Evolutionary conservation across 1,140 invertebrate genomes (phyloP).

Genomic region (Drosophila subpulchrella): DNA sequence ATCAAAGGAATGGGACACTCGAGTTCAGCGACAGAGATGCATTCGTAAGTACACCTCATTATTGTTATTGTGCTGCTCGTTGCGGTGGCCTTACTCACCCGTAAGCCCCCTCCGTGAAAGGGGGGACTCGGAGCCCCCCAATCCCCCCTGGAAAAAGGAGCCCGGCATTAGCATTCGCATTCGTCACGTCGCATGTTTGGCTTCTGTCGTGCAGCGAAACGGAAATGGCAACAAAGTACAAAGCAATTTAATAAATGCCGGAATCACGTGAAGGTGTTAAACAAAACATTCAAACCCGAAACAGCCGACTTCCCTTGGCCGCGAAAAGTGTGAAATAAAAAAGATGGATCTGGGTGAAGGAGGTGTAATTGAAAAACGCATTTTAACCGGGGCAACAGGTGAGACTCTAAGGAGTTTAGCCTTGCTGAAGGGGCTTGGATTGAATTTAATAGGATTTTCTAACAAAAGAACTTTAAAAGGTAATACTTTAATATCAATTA

Average conservation of each 20-base stretch:
- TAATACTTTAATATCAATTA: background rate
- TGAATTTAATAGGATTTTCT: background rate
- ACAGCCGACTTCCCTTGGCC: constrained; percentile 27
- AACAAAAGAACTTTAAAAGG: background rate
- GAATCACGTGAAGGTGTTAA: constrained; percentile 83
- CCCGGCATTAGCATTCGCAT: constrained; percentile 40
- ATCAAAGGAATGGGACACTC: constrained; percentile 9
- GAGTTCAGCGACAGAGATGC: constrained; percentile 34
- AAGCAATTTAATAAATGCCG: constrained; percentile 82
- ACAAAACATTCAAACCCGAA: constrained; percentile 70
- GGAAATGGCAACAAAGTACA: constrained; percentile 81
- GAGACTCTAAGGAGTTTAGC: background rate
- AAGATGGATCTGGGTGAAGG: constrained; percentile 10
- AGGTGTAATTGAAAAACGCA: constrained; percentile 53
- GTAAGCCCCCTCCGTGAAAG: background rate
- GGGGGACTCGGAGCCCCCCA: too few relatives aligned
- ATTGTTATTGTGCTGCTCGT: constrained; percentile 54
- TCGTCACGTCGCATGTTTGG: constrained; percentile 78
- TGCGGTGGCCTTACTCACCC: constrained; percentile 17
- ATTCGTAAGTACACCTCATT: constrained; percentile 76
- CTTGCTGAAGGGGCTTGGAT: too few relatives aligned
- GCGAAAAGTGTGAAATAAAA: constrained; percentile 38
- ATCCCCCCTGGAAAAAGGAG: too few relatives aligned
- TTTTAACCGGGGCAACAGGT: constrained; percentile 20
- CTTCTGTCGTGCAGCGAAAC: constrained; percentile 69